Percentiles rank a stretch among this genome's conserved stretches.
Conservation (phyloP, 2,888 invertebrate species). For the Scaptomyza parva region DNA sequence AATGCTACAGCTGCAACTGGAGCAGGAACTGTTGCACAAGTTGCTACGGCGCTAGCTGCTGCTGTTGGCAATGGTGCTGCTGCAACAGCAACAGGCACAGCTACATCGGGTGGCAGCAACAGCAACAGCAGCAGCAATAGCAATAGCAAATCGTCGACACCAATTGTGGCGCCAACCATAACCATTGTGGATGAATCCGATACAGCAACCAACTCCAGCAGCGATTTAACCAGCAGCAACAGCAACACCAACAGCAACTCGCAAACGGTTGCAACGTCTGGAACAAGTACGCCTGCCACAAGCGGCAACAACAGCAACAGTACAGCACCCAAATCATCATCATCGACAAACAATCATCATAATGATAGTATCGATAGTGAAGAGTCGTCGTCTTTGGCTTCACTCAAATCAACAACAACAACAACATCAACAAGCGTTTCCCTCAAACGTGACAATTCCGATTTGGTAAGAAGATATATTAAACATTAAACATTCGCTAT, state of each 20-base stretch:
- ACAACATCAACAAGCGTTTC: background rate
- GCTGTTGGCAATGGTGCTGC: slow-evolving; percentile 11
- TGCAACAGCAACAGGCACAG: background rate
- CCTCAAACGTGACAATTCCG: slow-evolving; percentile 40
- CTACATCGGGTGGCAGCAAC: background rate
- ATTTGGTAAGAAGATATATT: slow-evolving; percentile 44
- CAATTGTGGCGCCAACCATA: slow-evolving; percentile 52
- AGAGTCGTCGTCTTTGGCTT: slow-evolving; percentile 27
- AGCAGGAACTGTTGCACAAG: background rate
- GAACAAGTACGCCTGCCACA: background rate
- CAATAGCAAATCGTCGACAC: slow-evolving; percentile 33
- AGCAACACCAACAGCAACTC: slow-evolving; percentile 48
- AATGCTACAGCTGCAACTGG: background rate
- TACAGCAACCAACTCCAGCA: slow-evolving; percentile 66
- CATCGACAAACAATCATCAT: slow-evolving; percentile 47
- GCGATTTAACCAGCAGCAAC: slow-evolving; percentile 47
- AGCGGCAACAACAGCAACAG: slow-evolving; percentile 47
- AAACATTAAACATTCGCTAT: too few species aligned
- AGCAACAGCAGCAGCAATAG: slow-evolving; percentile 2
- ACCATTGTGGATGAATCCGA: slow-evolving; percentile 85
- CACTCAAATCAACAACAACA: slow-evolving; percentile 36
- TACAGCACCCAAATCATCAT: slow-evolving; percentile 32
- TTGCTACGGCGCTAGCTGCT: slow-evolving; percentile 1
- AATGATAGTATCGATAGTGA: slow-evolving; percentile 43
- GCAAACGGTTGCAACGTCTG: slow-evolving; percentile 13